A percentile compares a stretch with the other conserved stretches of the same genome.
Evolutionary conservation across 2,888 invertebrate species (phyloP).

Genomic region (Notodonta dromedarius): DNA sequence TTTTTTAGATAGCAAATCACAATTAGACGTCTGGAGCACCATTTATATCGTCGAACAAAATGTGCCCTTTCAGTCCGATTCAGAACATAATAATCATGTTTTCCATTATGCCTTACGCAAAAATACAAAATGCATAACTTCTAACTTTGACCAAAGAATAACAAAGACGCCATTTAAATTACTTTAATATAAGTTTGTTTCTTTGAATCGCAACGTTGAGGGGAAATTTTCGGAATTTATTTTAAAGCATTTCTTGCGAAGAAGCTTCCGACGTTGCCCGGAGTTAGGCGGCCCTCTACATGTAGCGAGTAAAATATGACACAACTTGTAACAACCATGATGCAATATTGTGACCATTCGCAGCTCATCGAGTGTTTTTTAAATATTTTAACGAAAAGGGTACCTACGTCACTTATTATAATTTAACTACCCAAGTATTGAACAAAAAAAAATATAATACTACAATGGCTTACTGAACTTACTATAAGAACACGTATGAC

Average conservation of each 20-base stretch:
- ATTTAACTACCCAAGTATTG: too few relatives aligned
- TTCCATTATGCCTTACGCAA: conserved; percentile 39
- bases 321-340: conserved; percentile 35
- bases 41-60: not conserved
- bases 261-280: conserved; percentile 67
- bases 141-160: conserved; percentile 63
- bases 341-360: conserved; percentile 21
- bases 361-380: conserved; percentile 20
- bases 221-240: conserved; percentile 77
- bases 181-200: conserved; percentile 76
- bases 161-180: conserved; percentile 75
- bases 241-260: conserved; percentile 73
- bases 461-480: too few relatives aligned
- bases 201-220: conserved; percentile 70
- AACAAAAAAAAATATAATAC: too few relatives aligned
- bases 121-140: conserved; percentile 66
- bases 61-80: conserved; percentile 1
- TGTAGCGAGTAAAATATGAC: conserved; percentile 53
- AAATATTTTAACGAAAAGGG: too few relatives aligned
- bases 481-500: too few relatives aligned
- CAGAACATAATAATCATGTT: conserved; percentile 31
- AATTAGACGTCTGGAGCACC: too few relatives aligned
- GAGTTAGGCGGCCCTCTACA: conserved; percentile 63
- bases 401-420: too few relatives aligned
- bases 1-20: too few relatives aligned